A percentile compares a stretch with the other conserved stretches of the same genome.
phyloP scores from a whole-genome alignment of 2,888 invertebrate species.

The Phalangium opilio region DNA sequence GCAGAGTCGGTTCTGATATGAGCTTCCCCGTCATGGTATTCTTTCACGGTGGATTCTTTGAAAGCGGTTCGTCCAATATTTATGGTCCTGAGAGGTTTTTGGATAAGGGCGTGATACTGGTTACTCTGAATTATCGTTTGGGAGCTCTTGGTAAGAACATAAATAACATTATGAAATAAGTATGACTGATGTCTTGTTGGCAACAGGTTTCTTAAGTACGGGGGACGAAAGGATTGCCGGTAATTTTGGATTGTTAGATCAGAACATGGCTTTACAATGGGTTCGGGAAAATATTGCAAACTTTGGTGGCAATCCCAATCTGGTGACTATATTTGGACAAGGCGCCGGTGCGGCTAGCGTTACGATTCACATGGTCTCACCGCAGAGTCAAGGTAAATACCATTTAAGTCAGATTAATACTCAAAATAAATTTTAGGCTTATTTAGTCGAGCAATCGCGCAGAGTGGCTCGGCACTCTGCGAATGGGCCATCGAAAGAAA shows the following conservation, averaged over 20 bases:
- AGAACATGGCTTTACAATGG: constrained; percentile 34
- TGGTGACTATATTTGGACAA: constrained; percentile 68
- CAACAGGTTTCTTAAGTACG: constrained; percentile 35
- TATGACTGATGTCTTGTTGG: background rate
- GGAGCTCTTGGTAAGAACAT: constrained; percentile 34
- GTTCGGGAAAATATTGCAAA: constrained; percentile 51
- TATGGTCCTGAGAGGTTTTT: constrained; percentile 38
- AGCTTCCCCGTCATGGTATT: constrained; percentile 38
- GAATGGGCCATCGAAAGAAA: constrained; percentile 20
- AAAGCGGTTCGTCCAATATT: constrained; percentile 34
- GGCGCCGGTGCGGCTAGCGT: constrained; percentile 58
- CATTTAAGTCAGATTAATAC: too few species aligned
- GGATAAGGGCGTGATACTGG: constrained; percentile 37
- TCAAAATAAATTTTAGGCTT: constrained; percentile 21
- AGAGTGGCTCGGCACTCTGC: constrained; percentile 33
- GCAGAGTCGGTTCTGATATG: constrained; percentile 3
- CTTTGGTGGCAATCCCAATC: constrained; percentile 63
- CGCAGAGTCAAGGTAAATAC: constrained; percentile 43
- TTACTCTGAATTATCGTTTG: constrained; percentile 40
- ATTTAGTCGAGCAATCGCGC: constrained; percentile 34
- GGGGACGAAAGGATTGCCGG: constrained; percentile 37
- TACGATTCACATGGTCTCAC: constrained; percentile 48
- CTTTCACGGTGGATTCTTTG: constrained; percentile 39
- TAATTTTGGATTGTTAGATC: constrained; percentile 39
- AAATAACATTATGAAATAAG: constrained; percentile 20